These are phyloP conservation scores for Ovis canadensis DNA, from an alignment of 2,113 vertebrate genomes.

Conservation along the genomic window DNA sequence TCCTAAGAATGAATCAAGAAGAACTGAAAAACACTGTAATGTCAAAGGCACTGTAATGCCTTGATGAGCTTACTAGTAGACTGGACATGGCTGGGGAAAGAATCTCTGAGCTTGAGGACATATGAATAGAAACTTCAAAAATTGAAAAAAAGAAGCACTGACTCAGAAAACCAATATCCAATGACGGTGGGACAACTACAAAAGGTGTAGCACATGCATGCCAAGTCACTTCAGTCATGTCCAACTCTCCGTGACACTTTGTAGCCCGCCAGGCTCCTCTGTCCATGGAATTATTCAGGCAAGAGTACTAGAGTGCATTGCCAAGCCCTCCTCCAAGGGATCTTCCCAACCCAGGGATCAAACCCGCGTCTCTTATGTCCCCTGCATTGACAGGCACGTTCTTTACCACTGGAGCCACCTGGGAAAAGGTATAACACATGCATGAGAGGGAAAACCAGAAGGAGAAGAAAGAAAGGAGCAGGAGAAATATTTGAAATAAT, in stretches of 20 bases:
- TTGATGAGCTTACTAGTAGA: neutral
- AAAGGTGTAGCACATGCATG: neutral
- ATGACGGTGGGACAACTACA: no score
- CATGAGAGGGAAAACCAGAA: neutral
- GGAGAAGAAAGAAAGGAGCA: neutral
- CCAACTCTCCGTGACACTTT: neutral
- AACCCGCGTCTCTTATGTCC: neutral
- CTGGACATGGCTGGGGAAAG: neutral
- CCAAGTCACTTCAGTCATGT: neutral
- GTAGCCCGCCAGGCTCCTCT: neutral
- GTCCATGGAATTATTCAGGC: neutral
- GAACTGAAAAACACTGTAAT: neutral
- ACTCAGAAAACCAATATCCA: neutral
- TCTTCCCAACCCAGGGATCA: neutral
- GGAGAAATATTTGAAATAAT: neutral
- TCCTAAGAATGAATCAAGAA: neutral
- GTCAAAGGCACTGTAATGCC: neutral
- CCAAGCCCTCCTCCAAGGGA: neutral
- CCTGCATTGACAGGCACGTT: neutral
- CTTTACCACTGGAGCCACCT: neutral
- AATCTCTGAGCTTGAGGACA: neutral
- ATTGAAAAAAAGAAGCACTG: neutral
- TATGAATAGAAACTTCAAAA: neutral
- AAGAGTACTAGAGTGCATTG: neutral
- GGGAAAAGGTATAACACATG: neutral